Evolutionary conservation across 1,140 invertebrate species (phyloP).

Genomic region (Drosophila leontia): DNA sequence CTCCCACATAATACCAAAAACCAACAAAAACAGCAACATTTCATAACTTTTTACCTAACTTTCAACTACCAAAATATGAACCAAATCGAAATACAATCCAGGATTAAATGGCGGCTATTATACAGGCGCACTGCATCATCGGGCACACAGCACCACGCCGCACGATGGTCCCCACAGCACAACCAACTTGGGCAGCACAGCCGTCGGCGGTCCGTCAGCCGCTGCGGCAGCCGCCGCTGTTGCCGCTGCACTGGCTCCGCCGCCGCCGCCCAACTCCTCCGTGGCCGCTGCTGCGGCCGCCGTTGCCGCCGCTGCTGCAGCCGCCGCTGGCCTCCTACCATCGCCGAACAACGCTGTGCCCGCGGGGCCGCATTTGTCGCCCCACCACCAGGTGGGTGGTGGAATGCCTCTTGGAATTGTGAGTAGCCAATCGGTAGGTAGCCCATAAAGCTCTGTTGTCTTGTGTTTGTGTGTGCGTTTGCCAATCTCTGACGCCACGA

Average conservation of each 20-base stretch:
- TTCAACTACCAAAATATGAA: constrained; percentile 64
- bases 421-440: constrained; percentile 85
- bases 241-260: constrained; percentile 84
- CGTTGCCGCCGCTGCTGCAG: constrained; percentile 69
- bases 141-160: constrained; percentile 91
- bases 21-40: constrained; percentile 44
- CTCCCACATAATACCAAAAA: constrained; percentile 37
- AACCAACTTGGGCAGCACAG: constrained; percentile 72
- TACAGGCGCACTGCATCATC: constrained; percentile 90
- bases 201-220: constrained; percentile 72
- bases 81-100: constrained; percentile 85
- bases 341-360: constrained; percentile 64
- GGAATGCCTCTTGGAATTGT: constrained; percentile 85
- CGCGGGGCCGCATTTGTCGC: constrained; percentile 77
- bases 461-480: constrained; percentile 65
- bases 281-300: constrained; percentile 86
- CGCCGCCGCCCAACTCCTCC: constrained; percentile 79
- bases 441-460: constrained; percentile 61
- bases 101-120: constrained; percentile 91
- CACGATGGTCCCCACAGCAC: constrained; percentile 89
- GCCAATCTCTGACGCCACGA: constrained; percentile 24
- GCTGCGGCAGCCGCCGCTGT: constrained; percentile 83
- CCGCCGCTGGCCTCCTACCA: constrained; percentile 64
- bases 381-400: constrained; percentile 73
- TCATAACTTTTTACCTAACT: constrained; percentile 47